phyloP scores from a whole-genome alignment of 2,797 vertebrate genomes.

The Enteromius anoplus region DNA sequence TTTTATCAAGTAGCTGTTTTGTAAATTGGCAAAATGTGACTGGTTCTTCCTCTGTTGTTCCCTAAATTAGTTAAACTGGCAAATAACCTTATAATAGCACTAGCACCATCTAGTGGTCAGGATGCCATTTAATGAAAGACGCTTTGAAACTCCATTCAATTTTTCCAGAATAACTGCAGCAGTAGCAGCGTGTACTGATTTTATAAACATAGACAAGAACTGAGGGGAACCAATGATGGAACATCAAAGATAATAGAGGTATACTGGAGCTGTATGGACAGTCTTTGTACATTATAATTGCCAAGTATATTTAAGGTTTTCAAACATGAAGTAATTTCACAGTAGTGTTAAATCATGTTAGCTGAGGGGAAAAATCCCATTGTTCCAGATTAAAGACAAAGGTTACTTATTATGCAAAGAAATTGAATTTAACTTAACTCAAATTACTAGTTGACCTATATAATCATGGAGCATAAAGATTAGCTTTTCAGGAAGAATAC shows the following conservation, averaged over 20 bases:
- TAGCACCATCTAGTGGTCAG: conserved; percentile 23
- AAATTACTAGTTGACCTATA: neutral
- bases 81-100: neutral
- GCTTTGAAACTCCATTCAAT: neutral
- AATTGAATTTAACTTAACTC: neutral
- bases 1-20: neutral
- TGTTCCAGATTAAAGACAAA: neutral
- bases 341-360: neutral
- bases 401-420: neutral
- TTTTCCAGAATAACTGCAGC: neutral
- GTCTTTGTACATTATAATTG: neutral
- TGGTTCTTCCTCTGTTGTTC: neutral
- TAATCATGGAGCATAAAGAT: neutral
- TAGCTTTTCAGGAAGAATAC: neutral
- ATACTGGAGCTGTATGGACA: neutral
- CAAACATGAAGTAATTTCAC: neutral
- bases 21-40: neutral
- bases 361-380: neutral
- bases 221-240: neutral
- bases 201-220: neutral
- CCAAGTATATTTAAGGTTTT: neutral
- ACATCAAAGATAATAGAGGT: neutral
- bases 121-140: neutral
- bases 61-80: neutral
- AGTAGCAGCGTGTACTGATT: neutral